Base-by-base conservation (phyloP, 2,888 invertebrate genomes). In the Macrophya annulata region DNA sequence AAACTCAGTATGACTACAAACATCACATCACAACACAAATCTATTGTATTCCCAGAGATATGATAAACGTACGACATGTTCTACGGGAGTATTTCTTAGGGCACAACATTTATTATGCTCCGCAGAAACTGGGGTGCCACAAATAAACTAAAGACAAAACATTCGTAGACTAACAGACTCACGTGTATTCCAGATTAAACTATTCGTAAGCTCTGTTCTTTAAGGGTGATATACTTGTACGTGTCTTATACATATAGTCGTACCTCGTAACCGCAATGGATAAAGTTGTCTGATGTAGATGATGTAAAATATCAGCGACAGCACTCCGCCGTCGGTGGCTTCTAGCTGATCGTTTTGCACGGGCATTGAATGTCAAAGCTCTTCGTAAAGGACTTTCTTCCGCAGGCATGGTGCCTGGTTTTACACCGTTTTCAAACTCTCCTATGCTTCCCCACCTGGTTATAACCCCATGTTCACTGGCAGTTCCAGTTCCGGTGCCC, bases 401-500 rank as follows among this genome's bases (percentile, higher is more conserved):
- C 17, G 68, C 83, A 10, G 68, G 45, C 68, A 65, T 68, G 25
- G 68, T 10, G 43, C 68, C 31, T 37, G 31, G 21, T 37, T 51
- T 83, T 10, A 48, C 15, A 25, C n/a, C 83, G 4, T 65, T 51
- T 68, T 83, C 83, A 43, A 83, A 83, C 31, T 83, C 83, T 15
- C 83, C 83, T n/a, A 83, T 83, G 51, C 83, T 83, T 17, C 83
- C 83, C 83, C 83, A 83, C 62, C 83, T 83, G 45, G 83, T 83
- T 68, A 83, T 83, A 17, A 83, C 48, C 4, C 83, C 83, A 71
- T 83, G 83, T 48, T 83, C 83, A 43, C 55, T 71, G 15, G 68
- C 68, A 37, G 83, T 83, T 48, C 83, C 83, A 9, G 83, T 83
- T 71, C 83, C 83, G 37, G 83, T 83, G 17, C 83, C 83, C 48